Base-by-base conservation (phyloP, 2,113 vertebrate species). In the Turdus rufiventris region DNA sequence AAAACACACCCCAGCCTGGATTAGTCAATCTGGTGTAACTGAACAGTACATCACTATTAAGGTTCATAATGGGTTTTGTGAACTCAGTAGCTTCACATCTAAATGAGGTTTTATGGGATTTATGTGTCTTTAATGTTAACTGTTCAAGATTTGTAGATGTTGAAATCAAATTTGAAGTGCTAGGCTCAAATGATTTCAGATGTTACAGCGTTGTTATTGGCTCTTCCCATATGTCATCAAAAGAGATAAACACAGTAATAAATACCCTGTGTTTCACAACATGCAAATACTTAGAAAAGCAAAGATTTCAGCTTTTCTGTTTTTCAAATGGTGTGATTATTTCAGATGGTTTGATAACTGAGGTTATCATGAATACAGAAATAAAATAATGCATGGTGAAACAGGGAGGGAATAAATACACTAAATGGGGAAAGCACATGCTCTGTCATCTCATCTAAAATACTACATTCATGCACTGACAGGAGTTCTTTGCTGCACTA, bases 41-140 rank as follows among this genome's bases (percentile, higher is more conserved):
- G 84, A 96, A 87, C 61, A 95, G 57, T 95, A 91, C 60, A 87
- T 96, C 94, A 93, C 84, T 94, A 96, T 97, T 96, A 97, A 78
- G 54, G 91, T 93, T 97, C 92, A 91, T 97, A 97, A 97, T 97
- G 97, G 63, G 50, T 93, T 97, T 92, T 92, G 83, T 94, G 96
- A 98, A 96, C 89, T 96, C 96, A 93, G 94, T 95, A 96, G 79
- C 95, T 97, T 89, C 89, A 94, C 87, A 80, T 95, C 77, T 89
- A 96, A 91, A 97, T 97, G 95, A 96, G 92, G 67, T 96, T 96
- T 96, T 96, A 95, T 97, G 94, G 94, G 72, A 92, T 97, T 97
- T 97, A 81, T 94, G 34, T 95, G 92, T 94, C 93, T 96, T 96
- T 96, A 88, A 72, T 94, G 83, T 66, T 95, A 97, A 97, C 94